Base-by-base conservation (phyloP, 2,797 vertebrate genomes). In the Paratrypauchen microcephalus region DNA sequence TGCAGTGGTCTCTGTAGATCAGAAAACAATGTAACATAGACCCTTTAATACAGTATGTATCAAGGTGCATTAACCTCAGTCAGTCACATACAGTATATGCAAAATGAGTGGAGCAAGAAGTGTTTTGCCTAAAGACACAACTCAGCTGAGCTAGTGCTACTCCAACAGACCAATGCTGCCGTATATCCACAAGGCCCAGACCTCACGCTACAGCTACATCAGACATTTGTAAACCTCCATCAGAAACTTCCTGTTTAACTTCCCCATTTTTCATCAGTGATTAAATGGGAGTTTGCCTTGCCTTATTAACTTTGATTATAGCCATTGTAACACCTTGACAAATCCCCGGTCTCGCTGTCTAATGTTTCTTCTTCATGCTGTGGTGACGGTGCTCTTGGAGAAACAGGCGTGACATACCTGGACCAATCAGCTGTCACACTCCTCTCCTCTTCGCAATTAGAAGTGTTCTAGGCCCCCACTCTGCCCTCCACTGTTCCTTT, bases 341-440 rank as follows among this genome's bases (percentile, higher is more conserved):
- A 65, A 71, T 56, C 71, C 50, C 60, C 62, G 41, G 71, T 72
- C 71, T 75, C 63, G 72, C 24, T 72, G 65, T 50, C 4, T 77
- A 74, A 80, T 72, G 64, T 77, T 64, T 79, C 75, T 21, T 72
- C 67, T 83, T 77, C 82, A 72, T 72, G 83, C 80, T 55, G 80
- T 77, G 68, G 16, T 65, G 76, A 65, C 26, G 63, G 76, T 79
- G 77, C 65, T 86, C 87, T 85, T 71, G 39, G 59, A 69, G 66
- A 64, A 65, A 70, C 59, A 70, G 73, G 73, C 79, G 30, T 77
- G 60, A 76, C 85, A 79, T 67, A 87, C 88, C 86, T 88, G 69
- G 41, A 79, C 79, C 86, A 87, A 88, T 87, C 86, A 89, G 72
- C 78, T 75, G 76, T 85, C 86, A 81, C 81, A 76, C 77, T 83